Conservation (phyloP, 1,140 invertebrate species). For the Papilio polyxenes region DNA sequence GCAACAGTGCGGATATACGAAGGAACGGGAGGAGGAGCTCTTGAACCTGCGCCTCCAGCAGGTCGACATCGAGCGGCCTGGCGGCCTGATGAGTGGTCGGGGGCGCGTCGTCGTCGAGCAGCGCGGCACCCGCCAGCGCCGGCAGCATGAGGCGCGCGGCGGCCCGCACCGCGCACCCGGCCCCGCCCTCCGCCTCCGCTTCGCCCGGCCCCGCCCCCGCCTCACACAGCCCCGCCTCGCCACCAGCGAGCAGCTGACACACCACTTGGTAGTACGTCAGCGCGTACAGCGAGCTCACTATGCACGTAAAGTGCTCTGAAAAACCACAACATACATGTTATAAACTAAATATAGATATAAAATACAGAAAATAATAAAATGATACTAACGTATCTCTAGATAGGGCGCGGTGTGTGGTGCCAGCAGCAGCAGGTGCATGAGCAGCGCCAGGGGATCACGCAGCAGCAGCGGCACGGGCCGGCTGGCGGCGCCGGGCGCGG, state of each 20-base stretch:
- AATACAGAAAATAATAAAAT: neutral
- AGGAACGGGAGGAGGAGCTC: conserved; percentile 91
- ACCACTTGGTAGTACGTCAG: conserved; percentile 94
- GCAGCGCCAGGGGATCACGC: conserved; percentile 89
- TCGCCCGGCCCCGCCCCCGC: conserved; percentile 47
- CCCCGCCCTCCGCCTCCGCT: conserved; percentile 40
- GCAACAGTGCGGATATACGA: conserved; percentile 89
- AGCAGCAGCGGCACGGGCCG: conserved; percentile 91
- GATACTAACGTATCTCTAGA: conserved; percentile 89
- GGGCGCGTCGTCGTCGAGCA: conserved; percentile 63
- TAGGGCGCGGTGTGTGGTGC: conserved; percentile 86
- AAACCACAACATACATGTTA: neutral
- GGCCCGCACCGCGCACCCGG: conserved; percentile 47
- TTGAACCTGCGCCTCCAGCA: conserved; percentile 82
- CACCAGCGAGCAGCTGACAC: conserved; percentile 80
- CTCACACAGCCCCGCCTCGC: conserved; percentile 71
- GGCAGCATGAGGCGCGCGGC: conserved; percentile 44
- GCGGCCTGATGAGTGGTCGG: conserved; percentile 40
- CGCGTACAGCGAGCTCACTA: conserved; percentile 93
- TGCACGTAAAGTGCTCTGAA: conserved; percentile 91
- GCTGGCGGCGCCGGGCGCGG: conserved; percentile 68
- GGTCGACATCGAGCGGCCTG: conserved; percentile 43
- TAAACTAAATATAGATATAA: conserved; percentile 19
- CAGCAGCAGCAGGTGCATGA: conserved; percentile 93
- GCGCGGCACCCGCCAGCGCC: conserved; percentile 45